Conservation (phyloP, 1,140 invertebrate genomes). For the Drosophila ficusphila region DNA sequence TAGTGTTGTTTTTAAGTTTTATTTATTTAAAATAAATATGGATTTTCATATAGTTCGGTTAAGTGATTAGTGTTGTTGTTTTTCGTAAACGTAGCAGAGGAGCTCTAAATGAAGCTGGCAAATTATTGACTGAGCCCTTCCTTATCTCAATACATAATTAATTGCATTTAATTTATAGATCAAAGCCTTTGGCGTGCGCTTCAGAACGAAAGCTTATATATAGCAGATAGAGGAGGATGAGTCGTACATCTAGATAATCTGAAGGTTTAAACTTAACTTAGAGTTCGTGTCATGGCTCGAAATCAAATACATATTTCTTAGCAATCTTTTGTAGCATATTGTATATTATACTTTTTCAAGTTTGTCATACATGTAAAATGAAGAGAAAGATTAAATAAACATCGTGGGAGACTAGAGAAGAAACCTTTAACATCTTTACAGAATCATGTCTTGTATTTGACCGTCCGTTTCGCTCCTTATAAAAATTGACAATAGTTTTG, state of each 20-base stretch:
- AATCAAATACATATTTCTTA: slow-evolving; percentile 33
- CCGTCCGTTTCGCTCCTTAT: slow-evolving; percentile 13
- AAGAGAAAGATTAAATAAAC: not conserved
- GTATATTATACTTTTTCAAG: not conserved
- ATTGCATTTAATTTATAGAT: slow-evolving; percentile 29
- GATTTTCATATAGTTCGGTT: slow-evolving; percentile 42
- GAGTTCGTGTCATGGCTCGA: slow-evolving; percentile 46
- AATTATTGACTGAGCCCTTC: slow-evolving; percentile 47
- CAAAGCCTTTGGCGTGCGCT: slow-evolving; percentile 66
- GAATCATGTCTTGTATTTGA: slow-evolving; percentile 27
- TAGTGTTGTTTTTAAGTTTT: slow-evolving; percentile 70
- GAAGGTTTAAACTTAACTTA: slow-evolving; percentile 58
- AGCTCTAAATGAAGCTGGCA: slow-evolving; percentile 50
- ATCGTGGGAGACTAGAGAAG: not conserved
- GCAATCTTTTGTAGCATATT: not conserved
- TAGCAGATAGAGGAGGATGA: slow-evolving; percentile 11
- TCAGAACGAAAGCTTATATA: slow-evolving; percentile 58
- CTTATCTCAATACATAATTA: slow-evolving; percentile 46
- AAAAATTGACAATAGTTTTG: slow-evolving; percentile 74
- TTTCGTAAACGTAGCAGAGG: slow-evolving; percentile 22
- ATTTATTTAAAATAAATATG: slow-evolving; percentile 78
- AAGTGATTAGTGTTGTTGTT: slow-evolving; percentile 31
- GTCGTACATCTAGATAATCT: slow-evolving; percentile 42
- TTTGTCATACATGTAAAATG: slow-evolving; percentile 4
- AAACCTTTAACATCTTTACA: slow-evolving; percentile 28